A percentile compares a stretch with the other conserved stretches of the same genome.
These are phyloP conservation scores for Ischnus inquisitorius DNA, from an alignment of 2,888 invertebrate species.

Conservation along the genomic window DNA sequence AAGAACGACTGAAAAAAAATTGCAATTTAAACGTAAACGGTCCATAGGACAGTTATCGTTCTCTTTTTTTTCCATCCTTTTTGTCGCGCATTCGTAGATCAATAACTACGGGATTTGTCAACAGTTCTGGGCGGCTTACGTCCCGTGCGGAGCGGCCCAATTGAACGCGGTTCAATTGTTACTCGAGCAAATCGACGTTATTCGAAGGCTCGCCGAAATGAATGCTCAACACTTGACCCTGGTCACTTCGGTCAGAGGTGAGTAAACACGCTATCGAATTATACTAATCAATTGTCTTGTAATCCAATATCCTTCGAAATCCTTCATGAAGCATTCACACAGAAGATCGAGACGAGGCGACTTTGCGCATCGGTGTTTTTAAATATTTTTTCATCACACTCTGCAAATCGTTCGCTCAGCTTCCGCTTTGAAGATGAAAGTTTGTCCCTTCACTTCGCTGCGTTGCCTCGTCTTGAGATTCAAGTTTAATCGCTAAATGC, in stretches of 20 bases:
- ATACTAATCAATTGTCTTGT: neutral
- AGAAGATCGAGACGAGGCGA: too few relatives aligned
- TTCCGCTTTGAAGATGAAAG: constrained; percentile 38
- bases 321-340: too few relatives aligned
- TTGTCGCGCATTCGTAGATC: neutral
- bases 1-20: neutral
- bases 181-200: constrained; percentile 94
- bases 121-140: constrained; percentile 96
- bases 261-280: constrained; percentile 59
- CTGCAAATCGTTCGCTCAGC: constrained; percentile 46
- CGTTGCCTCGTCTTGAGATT: constrained; percentile 29
- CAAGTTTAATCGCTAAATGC: constrained; percentile 35
- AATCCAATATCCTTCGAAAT: too few relatives aligned
- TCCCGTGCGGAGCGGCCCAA: constrained; percentile 94
- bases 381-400: constrained; percentile 11
- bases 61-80: constrained; percentile 33
- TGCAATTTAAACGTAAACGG: neutral
- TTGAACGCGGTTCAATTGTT: constrained; percentile 94
- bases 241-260: constrained; percentile 88
- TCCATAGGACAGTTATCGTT: neutral
- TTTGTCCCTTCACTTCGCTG: constrained; percentile 34
- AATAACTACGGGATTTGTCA: constrained; percentile 37
- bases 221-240: constrained; percentile 91
- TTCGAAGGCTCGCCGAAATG: constrained; percentile 91
- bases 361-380: neutral